phyloP scores from a whole-genome alignment of 2,113 vertebrate genomes.

The Corythornis cristatus region DNA sequence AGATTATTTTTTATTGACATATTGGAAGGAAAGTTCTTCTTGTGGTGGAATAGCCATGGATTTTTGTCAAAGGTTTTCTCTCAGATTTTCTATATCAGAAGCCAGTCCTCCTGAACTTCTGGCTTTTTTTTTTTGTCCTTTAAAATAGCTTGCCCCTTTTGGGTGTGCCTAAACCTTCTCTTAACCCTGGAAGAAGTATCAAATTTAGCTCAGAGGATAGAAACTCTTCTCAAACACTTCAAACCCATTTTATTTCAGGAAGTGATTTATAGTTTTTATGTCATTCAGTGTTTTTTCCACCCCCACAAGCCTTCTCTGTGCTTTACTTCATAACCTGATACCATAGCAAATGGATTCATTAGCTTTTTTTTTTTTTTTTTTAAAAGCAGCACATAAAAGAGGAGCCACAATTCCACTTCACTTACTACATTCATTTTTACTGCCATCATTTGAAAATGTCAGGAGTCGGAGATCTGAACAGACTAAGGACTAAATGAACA shows the following conservation, averaged over 20 bases:
- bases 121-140: neutral
- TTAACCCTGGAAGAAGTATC: neutral
- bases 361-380: neutral
- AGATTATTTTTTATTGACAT: neutral
- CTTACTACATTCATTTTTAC: neutral
- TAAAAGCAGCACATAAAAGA: neutral
- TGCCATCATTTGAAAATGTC: constrained; percentile 7
- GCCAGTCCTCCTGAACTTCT: neutral
- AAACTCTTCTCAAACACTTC: neutral
- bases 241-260: neutral
- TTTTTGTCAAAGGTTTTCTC: neutral
- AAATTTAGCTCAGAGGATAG: neutral
- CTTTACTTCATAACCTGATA: neutral
- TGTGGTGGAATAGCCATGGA: neutral
- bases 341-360: neutral
- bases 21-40: neutral
- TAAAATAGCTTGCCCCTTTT: neutral
- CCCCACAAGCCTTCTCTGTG: neutral
- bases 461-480: neutral
- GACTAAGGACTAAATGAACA: neutral
- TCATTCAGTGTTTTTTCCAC: neutral
- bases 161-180: neutral
- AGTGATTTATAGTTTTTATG: neutral
- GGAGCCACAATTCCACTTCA: neutral
- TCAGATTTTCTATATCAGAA: neutral